Conservation (phyloP, 1,140 invertebrate genomes). For the Dolichoris vasculosae region DNA sequence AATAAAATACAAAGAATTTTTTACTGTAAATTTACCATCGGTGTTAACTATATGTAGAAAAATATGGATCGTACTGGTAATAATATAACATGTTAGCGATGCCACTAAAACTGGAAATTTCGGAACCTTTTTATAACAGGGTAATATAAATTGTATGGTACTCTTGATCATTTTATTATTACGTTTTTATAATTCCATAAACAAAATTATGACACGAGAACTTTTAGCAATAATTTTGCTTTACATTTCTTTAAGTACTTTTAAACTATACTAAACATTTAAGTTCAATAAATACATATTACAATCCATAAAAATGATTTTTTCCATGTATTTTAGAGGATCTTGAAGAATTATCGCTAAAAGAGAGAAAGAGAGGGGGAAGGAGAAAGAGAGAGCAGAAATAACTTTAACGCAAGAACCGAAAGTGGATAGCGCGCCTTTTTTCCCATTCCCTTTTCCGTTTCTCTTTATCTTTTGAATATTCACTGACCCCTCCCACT, state of each 20-base stretch:
- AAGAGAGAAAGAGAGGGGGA: not conserved
- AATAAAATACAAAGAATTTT: too few relatives aligned
- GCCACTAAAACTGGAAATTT: conserved; percentile 14
- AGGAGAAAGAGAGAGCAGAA: not conserved
- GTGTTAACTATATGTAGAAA: not conserved
- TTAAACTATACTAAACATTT: conserved; percentile 34
- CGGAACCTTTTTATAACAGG: conserved; percentile 33
- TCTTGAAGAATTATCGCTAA: conserved; percentile 11
- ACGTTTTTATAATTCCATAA: conserved; percentile 33
- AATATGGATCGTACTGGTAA: not conserved
- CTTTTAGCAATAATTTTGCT: conserved; percentile 4
- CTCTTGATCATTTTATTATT: conserved; percentile 30
- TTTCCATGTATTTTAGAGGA: not conserved
- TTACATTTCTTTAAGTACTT: conserved; percentile 33
- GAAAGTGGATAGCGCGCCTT: conserved; percentile 2
- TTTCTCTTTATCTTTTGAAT: conserved; percentile 46
- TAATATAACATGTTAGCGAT: not conserved
- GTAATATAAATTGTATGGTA: conserved; percentile 16
- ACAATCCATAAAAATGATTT: conserved; percentile 32
- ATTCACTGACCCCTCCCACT: conserved; percentile 22
- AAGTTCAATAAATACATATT: conserved; percentile 39
- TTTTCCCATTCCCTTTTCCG: conserved; percentile 23
- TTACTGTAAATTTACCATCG: not conserved
- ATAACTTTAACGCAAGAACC: not conserved
- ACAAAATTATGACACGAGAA: conserved; percentile 6